Conservation (phyloP, 2,797 vertebrate genomes). For the Tadarida brasiliensis region DNA sequence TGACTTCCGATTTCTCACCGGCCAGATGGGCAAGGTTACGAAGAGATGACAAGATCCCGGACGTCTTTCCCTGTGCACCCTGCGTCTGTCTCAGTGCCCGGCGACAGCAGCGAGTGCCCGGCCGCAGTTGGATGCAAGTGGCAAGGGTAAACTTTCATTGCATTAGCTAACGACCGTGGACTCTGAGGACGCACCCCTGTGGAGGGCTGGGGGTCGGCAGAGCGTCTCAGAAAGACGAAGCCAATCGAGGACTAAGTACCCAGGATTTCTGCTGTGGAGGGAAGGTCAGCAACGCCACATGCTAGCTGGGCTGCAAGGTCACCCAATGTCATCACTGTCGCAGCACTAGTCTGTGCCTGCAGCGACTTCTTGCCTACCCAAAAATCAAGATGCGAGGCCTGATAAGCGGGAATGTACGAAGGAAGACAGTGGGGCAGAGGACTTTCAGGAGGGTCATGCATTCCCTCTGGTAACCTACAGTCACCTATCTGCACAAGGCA, state of each 20-base stretch:
- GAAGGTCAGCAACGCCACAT: neutral
- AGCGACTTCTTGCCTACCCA: neutral
- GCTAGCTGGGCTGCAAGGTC: neutral
- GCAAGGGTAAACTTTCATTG: neutral
- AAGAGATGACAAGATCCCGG: neutral
- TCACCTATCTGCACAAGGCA: neutral
- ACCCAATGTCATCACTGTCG: neutral
- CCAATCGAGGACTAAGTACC: neutral
- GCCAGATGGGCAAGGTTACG: neutral
- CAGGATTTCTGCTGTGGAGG: neutral
- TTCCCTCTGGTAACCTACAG: neutral
- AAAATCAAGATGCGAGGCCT: neutral
- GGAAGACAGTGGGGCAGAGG: neutral
- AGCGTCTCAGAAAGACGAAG: neutral
- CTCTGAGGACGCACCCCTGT: rapidly evolving
- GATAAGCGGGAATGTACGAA: neutral
- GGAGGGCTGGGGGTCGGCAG: neutral
- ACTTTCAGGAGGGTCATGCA: neutral
- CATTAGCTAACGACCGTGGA: neutral
- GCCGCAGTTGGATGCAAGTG: neutral
- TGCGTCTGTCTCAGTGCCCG: neutral
- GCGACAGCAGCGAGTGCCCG: neutral
- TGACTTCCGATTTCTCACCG: neutral
- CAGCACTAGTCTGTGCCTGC: neutral
- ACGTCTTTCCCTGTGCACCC: too few relatives aligned